A percentile compares a stretch with the other conserved stretches of the same genome.
Evolutionary conservation across 2,888 invertebrate genomes (phyloP).

Genomic region (Himalopsyche anomala): DNA sequence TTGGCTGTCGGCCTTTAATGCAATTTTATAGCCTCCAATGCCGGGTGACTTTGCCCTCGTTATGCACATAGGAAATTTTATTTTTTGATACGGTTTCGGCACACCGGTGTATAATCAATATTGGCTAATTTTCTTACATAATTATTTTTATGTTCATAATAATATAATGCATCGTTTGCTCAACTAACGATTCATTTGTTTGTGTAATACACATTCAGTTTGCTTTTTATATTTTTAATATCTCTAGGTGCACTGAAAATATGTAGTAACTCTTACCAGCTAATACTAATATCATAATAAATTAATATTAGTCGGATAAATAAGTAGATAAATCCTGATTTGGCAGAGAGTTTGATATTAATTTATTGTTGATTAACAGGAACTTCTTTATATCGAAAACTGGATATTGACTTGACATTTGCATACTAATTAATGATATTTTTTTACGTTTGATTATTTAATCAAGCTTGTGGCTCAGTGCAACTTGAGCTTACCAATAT

Average conservation of each 20-base stretch:
- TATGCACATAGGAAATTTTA: constrained; percentile 32
- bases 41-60: constrained; percentile 36
- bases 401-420: constrained; percentile 7
- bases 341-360: not conserved
- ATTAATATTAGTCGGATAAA: not conserved
- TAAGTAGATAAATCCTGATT: not conserved
- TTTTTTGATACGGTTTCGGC: constrained; percentile 35
- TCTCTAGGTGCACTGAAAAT: no score
- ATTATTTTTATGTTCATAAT: not conserved
- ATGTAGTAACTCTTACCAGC: not conserved
- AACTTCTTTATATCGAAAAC: not conserved
- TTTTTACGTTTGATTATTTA: not conserved
- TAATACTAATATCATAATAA: not conserved
- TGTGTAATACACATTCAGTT: no score
- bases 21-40: constrained; percentile 37
- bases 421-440: not conserved
- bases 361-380: constrained; percentile 15
- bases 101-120: not conserved
- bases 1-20: constrained; percentile 5
- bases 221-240: no score
- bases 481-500: not conserved
- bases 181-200: no score
- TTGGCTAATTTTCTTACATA: not conserved
- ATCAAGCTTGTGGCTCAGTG: not conserved
- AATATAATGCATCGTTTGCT: not conserved